Percentiles rank a stretch among this genome's conserved stretches.
Conservation (phyloP, 1,140 invertebrate genomes). For the Sycophaga agraensis region DNA sequence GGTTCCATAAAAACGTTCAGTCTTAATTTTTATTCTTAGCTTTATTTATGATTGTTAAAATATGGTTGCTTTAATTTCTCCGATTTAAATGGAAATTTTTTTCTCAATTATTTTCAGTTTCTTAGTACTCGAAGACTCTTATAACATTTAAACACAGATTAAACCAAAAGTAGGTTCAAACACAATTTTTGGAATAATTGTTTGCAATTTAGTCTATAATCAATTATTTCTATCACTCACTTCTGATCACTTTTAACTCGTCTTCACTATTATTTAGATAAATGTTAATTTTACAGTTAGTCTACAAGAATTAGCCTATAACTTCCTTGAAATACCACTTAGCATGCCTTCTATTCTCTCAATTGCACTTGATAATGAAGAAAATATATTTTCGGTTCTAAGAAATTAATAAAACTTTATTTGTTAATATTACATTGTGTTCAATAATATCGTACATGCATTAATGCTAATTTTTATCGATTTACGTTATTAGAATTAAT, state of each 20-base stretch:
- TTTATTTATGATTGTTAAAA: no score
- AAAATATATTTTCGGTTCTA: no score
- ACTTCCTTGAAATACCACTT: background rate
- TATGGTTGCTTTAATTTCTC: no score
- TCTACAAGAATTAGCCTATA: constrained; percentile 11
- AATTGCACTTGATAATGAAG: background rate
- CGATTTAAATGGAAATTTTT: constrained; percentile 19
- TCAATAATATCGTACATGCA: no score
- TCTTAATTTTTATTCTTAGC: no score
- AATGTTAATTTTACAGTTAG: constrained; percentile 8
- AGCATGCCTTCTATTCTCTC: constrained; percentile 7
- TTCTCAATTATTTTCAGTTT: constrained; percentile 49
- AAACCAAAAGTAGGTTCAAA: constrained; percentile 41
- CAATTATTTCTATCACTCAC: constrained; percentile 20
- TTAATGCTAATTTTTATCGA: no score
- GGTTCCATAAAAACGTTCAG: no score
- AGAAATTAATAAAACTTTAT: no score
- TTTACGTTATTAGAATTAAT: no score
- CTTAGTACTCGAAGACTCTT: constrained; percentile 50
- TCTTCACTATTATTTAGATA: constrained; percentile 9
- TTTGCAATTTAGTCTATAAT: constrained; percentile 31
- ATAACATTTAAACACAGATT: constrained; percentile 41
- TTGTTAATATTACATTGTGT: no score
- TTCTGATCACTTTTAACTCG: constrained; percentile 27
- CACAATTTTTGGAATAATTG: constrained; percentile 20